phyloP scores from a whole-genome alignment of 2,113 vertebrate species.

The Myotis davidii region DNA sequence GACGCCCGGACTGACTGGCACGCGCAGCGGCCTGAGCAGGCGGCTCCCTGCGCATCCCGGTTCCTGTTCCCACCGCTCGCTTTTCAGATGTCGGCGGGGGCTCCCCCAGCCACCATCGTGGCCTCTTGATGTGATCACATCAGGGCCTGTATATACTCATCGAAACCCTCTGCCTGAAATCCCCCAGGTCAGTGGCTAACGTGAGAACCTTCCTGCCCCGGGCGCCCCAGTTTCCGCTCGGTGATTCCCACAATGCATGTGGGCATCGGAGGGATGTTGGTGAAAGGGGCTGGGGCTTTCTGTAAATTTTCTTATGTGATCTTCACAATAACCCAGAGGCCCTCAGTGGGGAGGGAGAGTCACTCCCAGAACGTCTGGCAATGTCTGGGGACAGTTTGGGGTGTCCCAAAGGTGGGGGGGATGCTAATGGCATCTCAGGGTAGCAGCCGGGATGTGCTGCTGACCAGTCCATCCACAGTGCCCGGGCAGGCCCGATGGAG shows the following conservation, averaged over 20 bases:
- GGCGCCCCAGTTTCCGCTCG: background rate
- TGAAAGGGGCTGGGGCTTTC: no score
- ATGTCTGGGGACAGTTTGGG: background rate
- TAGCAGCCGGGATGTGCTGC: background rate
- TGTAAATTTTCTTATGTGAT: background rate
- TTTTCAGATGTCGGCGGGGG: background rate
- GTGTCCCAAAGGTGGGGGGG: background rate
- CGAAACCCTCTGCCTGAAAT: background rate
- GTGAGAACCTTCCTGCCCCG: background rate
- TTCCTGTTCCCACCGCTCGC: no score
- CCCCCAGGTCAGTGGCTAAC: background rate
- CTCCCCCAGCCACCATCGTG: no score
- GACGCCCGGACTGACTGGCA: no score
- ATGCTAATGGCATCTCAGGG: background rate
- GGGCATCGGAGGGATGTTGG: background rate
- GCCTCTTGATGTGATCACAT: background rate
- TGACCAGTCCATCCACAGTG: fast-evolving
- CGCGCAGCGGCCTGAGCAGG: background rate
- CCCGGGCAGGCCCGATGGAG: background rate
- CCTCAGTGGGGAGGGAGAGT: background rate
- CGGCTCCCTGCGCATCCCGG: background rate
- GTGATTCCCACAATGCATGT: background rate
- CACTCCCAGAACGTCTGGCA: background rate
- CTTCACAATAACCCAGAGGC: background rate
- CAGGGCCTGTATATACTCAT: background rate